phyloP scores from a whole-genome alignment of 2,797 vertebrate genomes.

The Poecilia velifera region DNA sequence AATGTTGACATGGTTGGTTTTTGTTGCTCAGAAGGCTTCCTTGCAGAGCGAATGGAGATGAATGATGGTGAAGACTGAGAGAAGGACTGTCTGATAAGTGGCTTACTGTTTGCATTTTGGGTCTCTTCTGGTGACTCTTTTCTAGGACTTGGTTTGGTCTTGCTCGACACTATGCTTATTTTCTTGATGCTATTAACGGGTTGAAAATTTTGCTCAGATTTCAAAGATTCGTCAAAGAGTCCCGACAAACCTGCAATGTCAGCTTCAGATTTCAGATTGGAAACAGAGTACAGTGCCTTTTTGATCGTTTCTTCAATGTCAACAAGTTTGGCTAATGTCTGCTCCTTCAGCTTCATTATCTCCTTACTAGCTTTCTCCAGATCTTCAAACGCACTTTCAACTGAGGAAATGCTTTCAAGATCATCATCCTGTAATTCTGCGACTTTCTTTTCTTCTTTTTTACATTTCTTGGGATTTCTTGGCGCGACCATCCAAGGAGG shows the following conservation, averaged over 20 bases:
- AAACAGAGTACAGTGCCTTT: slow-evolving; percentile 93
- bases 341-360: slow-evolving; percentile 91
- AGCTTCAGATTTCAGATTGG: slow-evolving; percentile 89
- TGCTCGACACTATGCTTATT: slow-evolving; percentile 85
- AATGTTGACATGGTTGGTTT: slow-evolving; percentile 64
- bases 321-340: slow-evolving; percentile 90
- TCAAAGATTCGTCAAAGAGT: slow-evolving; percentile 87
- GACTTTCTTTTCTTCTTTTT: slow-evolving; percentile 63
- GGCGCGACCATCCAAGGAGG: slow-evolving; percentile 77
- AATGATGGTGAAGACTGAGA: slow-evolving; percentile 88
- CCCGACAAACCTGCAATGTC: slow-evolving; percentile 85
- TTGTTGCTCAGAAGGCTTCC: slow-evolving; percentile 79
- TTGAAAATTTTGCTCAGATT: slow-evolving; percentile 69
- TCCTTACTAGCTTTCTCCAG: slow-evolving; percentile 92
- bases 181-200: slow-evolving; percentile 81
- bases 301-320: slow-evolving; percentile 93
- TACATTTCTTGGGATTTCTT: slow-evolving; percentile 53
- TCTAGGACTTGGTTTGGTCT: slow-evolving; percentile 71
- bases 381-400: slow-evolving; percentile 91
- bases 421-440: slow-evolving; percentile 77
- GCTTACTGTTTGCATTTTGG: slow-evolving; percentile 30
- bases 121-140: slow-evolving; percentile 39
- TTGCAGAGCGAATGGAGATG: slow-evolving; percentile 89
- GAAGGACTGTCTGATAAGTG: slow-evolving; percentile 65
- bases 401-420: slow-evolving; percentile 81